Evolutionary conservation across 1,140 invertebrate genomes (phyloP), one percentile per base, ranked within the genome.

Genomic region (Papilio dardanus): DNA sequence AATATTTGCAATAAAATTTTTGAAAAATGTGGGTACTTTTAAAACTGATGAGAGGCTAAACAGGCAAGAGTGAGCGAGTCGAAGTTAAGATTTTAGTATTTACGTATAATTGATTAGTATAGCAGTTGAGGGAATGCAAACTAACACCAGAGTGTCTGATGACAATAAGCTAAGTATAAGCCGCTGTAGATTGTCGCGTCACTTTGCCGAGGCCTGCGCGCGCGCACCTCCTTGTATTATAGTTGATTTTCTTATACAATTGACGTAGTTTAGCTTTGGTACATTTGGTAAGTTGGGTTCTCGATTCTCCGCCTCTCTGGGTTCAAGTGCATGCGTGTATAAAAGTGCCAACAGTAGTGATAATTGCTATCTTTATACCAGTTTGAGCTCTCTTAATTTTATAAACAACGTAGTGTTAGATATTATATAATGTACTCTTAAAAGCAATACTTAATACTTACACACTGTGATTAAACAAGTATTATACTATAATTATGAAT

Each of bases 111-210:
- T 81, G 81, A 82, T 82, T 87, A 89, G 86, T 83, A 83, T 87
- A 89, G 82, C 80, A 80, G 77, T 82, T 83, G 79, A 92, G 83
- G 84, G 89, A 89, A 90, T 90, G 88, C 88, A 75, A 81, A 91
- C 91, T 91, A 92, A 92, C 91, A 91, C 83, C 81, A 75, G 83
- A 83, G 84, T 91, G 86, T 89, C 86, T 76, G 76, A 81, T 87
- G 89, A 91, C 89, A 92, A 91, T 91, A 92, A 91, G 87, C 85
- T 90, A 88, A 86, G 79, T 85, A 82, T 81, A 86, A 86, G 83
- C 84, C 78, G 83, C 86, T 76, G 86, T 91, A 90, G 83, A 78
- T 74, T 76, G 82, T 84, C 84, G 83, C 89, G 82, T 81, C 88
- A 74, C 84, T 87, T 84, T 86, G 91, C 83, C 88, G 33, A 10